phyloP scores from a whole-genome alignment of 2,888 invertebrate genomes.

The Blera fallax region DNA sequence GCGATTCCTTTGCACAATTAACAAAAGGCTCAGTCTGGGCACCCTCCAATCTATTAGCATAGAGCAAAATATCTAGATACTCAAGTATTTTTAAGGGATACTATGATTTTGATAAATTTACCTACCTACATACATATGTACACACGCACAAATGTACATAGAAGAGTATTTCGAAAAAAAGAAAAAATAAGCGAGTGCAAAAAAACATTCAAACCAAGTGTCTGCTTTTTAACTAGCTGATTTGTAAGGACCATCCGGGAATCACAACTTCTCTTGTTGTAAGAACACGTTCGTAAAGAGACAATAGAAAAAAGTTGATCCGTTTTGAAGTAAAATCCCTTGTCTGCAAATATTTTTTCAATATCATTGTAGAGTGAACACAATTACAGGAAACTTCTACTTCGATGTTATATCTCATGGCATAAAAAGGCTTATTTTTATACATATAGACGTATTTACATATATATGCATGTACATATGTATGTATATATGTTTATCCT shows the following conservation, averaged over 20 bases:
- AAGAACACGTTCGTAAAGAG: background rate
- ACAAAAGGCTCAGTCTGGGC: no score
- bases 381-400: slow-evolving; percentile 44
- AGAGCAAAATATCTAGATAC: no score
- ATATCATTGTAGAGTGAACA: slow-evolving; percentile 36
- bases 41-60: no score
- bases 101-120: no score
- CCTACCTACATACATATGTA: no score
- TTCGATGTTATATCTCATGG: slow-evolving; percentile 46
- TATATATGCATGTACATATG: background rate
- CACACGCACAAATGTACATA: no score
- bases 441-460: no score
- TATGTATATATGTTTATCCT: background rate
- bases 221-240: background rate
- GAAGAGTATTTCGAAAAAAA: no score
- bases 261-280: background rate
- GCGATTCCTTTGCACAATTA: no score
- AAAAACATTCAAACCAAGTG: background rate
- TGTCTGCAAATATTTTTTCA: slow-evolving; percentile 37
- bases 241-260: background rate
- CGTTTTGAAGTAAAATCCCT: slow-evolving; percentile 31
- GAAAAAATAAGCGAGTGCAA: no score
- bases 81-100: no score
- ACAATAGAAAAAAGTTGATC: slow-evolving; percentile 41
- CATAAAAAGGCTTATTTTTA: slow-evolving; percentile 46